These are phyloP conservation scores for Aspidoscelis tigris DNA, from an alignment of 2,113 vertebrate genomes.

Conservation along the genomic window DNA sequence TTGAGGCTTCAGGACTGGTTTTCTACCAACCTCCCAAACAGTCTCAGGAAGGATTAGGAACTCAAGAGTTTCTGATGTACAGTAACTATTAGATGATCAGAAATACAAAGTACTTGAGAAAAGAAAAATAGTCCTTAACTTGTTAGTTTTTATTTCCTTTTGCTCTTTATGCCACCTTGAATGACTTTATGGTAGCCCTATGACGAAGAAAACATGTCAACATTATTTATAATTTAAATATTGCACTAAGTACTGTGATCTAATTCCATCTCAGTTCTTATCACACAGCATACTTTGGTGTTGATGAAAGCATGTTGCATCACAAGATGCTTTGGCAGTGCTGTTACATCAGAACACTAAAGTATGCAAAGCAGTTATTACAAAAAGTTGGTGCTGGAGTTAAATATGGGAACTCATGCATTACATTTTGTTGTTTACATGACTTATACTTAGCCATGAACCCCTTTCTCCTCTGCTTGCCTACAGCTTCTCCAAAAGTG, in stretches of 20 bases:
- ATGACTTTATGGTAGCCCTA: not conserved
- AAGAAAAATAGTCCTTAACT: not conserved
- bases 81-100: not conserved
- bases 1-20: not conserved
- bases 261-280: not conserved
- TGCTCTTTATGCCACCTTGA: not conserved
- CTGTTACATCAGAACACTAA: too few species aligned
- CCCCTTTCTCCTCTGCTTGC: too few species aligned
- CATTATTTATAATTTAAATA: not conserved
- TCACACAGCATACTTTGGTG: not conserved
- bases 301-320: not conserved
- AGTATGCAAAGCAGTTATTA: too few species aligned
- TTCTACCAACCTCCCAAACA: not conserved
- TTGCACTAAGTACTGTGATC: not conserved
- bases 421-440: too few species aligned
- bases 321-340: not conserved
- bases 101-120: not conserved
- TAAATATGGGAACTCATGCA: too few species aligned
- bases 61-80: not conserved
- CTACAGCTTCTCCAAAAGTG: too few species aligned
- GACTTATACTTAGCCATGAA: too few species aligned
- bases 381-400: too few species aligned
- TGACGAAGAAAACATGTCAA: not conserved
- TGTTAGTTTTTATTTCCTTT: not conserved
- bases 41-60: not conserved